Evolutionary conservation across 92 coral and sea anemone species (phyloP).

Genomic region (Galaxea fascicularis): DNA sequence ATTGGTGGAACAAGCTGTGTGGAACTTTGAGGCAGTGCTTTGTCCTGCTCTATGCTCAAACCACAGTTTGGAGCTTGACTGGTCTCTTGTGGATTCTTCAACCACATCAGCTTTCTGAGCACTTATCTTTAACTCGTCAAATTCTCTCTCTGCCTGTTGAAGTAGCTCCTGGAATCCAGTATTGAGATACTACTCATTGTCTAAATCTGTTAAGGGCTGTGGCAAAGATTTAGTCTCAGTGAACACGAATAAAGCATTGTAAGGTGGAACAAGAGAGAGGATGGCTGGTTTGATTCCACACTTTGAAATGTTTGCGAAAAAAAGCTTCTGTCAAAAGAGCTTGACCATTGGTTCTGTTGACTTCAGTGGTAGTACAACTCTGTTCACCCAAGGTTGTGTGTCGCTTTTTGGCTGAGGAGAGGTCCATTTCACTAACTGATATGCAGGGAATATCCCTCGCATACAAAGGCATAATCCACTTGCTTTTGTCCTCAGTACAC

Average conservation of each 20-base stretch:
- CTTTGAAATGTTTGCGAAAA: slow-evolving; percentile 16
- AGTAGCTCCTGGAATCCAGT: slow-evolving; percentile 29
- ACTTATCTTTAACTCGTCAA: slow-evolving; percentile 44
- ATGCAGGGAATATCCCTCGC: too few species aligned
- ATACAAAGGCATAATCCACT: too few species aligned
- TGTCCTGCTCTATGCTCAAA: slow-evolving; percentile 65
- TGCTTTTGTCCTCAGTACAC: too few species aligned
- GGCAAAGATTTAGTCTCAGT: slow-evolving; percentile 39
- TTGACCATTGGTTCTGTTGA: not conserved
- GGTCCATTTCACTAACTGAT: too few species aligned
- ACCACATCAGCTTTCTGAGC: too few species aligned
- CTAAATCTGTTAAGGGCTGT: slow-evolving; percentile 45
- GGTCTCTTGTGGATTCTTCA: slow-evolving; percentile 58
- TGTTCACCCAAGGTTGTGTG: slow-evolving; percentile 26
- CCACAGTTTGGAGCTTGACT: slow-evolving; percentile 61
- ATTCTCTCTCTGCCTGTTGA: slow-evolving; percentile 15
- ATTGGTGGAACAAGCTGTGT: slow-evolving; percentile 54
- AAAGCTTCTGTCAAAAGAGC: slow-evolving; percentile 12
- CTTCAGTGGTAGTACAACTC: not conserved
- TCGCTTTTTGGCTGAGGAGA: slow-evolving; percentile 61
- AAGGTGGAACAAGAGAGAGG: slow-evolving; percentile 18
- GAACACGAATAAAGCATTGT: slow-evolving; percentile 36
- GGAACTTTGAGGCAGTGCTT: slow-evolving; percentile 62
- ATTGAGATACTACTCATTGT: slow-evolving; percentile 38
- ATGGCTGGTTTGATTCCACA: slow-evolving; percentile 44